Percentiles rank a stretch among this genome's conserved stretches.
Conservation (phyloP, 2,888 invertebrate genomes). For the Podabrus alpinus region DNA sequence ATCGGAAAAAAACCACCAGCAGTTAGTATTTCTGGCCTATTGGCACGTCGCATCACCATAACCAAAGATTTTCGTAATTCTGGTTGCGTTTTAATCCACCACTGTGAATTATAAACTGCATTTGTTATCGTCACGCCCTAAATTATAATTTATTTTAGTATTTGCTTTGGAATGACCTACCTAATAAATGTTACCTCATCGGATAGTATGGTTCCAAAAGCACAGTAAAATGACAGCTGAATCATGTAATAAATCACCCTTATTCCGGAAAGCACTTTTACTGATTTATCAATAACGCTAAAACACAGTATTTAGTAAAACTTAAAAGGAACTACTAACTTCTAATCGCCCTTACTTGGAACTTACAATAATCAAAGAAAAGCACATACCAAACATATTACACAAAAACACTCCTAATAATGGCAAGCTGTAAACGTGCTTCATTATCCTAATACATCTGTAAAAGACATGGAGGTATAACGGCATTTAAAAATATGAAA, state of each 20-base stretch:
- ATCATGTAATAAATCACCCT: not conserved
- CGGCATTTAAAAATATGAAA: not conserved
- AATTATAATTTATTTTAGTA: not conserved
- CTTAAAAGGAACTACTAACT: not conserved
- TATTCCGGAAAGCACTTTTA: not conserved
- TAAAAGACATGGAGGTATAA: not conserved
- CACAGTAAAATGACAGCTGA: not conserved
- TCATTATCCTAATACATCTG: not conserved
- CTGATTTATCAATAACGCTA: not conserved
- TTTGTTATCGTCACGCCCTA: not conserved
- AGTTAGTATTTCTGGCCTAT: slow-evolving; percentile 1
- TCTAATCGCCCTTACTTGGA: not conserved
- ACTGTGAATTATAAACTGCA: not conserved
- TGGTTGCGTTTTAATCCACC: not conserved
- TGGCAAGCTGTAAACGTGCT: not conserved
- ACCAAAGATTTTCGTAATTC: not conserved
- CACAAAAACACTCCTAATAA: not conserved
- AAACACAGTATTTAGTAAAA: not conserved
- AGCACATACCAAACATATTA: not conserved
- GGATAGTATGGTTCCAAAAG: not conserved
- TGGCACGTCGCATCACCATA: not conserved
- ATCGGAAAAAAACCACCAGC: not conserved
- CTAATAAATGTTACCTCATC: not conserved
- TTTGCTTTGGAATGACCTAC: not conserved
- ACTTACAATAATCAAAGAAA: not conserved